Percentiles rank a stretch among this genome's conserved stretches.
Conservation (phyloP, 2,113 vertebrate species). For the Trinectes maculatus region DNA sequence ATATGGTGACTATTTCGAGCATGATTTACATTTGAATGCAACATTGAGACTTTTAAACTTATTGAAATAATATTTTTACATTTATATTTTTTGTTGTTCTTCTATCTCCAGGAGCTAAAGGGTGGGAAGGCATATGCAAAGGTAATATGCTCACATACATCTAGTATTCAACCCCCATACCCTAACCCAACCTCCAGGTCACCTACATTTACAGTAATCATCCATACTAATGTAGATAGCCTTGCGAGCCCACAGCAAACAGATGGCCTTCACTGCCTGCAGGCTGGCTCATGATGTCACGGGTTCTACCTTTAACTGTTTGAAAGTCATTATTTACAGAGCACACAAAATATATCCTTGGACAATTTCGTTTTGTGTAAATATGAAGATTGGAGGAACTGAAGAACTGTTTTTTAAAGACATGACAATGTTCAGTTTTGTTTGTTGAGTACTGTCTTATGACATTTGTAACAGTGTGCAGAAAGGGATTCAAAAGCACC, state of each 20-base stretch:
- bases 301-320: neutral
- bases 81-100: too few relatives aligned
- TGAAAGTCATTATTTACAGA: conserved; percentile 18
- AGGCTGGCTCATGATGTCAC: conserved; percentile 16
- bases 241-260: conserved; percentile 41
- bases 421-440: too few relatives aligned
- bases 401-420: too few relatives aligned
- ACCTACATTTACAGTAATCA: conserved; percentile 43
- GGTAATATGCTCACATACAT: conserved; percentile 77
- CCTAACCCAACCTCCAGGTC: conserved; percentile 13
- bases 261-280: conserved; percentile 53
- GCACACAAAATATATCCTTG: too few relatives aligned
- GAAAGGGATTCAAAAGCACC: too few relatives aligned
- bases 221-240: conserved; percentile 18
- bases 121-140: conserved; percentile 97
- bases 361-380: neutral
- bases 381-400: too few relatives aligned
- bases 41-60: neutral
- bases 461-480: too few relatives aligned
- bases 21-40: neutral
- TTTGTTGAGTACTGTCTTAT: neutral
- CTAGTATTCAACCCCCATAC: neutral
- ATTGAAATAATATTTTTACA: too few relatives aligned
- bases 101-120: conserved; percentile 90
- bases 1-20: neutral